phyloP scores from a whole-genome alignment of 2,113 vertebrate genomes.

The Gallinago undulata region DNA sequence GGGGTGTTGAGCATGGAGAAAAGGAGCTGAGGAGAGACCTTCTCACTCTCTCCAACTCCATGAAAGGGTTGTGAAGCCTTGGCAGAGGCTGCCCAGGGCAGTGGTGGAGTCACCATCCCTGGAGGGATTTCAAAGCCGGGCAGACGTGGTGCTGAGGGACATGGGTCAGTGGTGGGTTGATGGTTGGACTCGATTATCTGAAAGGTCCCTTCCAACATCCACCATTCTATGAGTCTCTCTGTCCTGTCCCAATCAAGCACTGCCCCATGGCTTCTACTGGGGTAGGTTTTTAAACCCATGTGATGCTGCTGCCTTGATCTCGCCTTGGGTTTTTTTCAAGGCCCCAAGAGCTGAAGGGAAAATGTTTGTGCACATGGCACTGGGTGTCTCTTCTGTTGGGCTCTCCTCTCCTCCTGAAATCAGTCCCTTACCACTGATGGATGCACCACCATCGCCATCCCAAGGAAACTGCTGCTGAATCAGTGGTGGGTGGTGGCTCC shows the following conservation, averaged over 20 bases:
- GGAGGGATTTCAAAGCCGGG: background rate
- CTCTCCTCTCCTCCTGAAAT: background rate
- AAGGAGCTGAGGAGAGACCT: background rate
- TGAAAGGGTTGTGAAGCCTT: background rate
- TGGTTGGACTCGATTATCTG: background rate
- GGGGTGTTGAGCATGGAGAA: background rate
- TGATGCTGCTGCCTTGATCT: background rate
- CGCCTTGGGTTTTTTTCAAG: fast-evolving
- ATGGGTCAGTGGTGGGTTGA: background rate
- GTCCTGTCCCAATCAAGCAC: background rate
- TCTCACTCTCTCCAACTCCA: background rate
- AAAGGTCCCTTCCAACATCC: background rate
- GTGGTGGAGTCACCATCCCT: background rate
- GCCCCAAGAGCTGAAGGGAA: background rate
- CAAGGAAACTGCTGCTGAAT: too few relatives aligned
- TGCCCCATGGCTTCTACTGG: background rate
- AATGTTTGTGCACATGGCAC: fast-evolving
- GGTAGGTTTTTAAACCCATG: background rate
- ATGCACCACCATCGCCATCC: too few relatives aligned
- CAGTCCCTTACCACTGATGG: too few relatives aligned
- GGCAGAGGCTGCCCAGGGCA: background rate
- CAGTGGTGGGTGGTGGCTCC: too few relatives aligned
- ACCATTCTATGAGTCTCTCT: background rate
- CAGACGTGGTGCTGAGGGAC: background rate
- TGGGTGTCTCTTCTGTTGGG: background rate